phyloP scores from a whole-genome alignment of 2,113 vertebrate genomes.

The Ahaetulla prasina region DNA sequence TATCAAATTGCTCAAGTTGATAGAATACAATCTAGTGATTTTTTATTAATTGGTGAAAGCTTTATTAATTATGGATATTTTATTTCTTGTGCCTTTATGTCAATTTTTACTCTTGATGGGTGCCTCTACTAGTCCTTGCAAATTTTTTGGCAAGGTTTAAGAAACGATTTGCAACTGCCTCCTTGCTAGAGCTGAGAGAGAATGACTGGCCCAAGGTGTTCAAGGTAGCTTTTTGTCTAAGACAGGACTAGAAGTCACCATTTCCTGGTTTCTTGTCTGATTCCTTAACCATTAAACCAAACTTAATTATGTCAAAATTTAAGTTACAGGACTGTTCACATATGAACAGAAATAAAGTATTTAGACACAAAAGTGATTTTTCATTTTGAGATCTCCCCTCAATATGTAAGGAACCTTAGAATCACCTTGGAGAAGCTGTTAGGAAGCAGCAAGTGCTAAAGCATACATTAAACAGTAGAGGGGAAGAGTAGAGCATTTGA shows the following conservation, averaged over 20 bases:
- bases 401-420: not conserved
- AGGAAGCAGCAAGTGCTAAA: not conserved
- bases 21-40: constrained; percentile 3
- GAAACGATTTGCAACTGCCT: not conserved
- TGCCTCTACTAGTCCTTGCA: not conserved
- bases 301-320: not conserved
- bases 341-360: not conserved
- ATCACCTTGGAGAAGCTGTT: not conserved
- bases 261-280: not conserved
- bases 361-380: not conserved
- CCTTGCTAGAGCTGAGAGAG: not conserved
- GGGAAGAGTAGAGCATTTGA: not conserved
- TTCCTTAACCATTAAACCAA: not conserved
- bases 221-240: not conserved
- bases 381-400: not conserved
- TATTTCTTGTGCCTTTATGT: not conserved
- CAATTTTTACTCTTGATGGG: not conserved
- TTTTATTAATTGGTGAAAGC: not conserved
- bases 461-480: not conserved
- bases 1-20: not conserved
- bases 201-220: not conserved
- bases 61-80: not conserved
- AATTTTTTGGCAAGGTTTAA: not conserved
- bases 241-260: not conserved
- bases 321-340: not conserved